phyloP scores from a whole-genome alignment of 2,888 invertebrate genomes.

The Scaptomyza reducta region DNA sequence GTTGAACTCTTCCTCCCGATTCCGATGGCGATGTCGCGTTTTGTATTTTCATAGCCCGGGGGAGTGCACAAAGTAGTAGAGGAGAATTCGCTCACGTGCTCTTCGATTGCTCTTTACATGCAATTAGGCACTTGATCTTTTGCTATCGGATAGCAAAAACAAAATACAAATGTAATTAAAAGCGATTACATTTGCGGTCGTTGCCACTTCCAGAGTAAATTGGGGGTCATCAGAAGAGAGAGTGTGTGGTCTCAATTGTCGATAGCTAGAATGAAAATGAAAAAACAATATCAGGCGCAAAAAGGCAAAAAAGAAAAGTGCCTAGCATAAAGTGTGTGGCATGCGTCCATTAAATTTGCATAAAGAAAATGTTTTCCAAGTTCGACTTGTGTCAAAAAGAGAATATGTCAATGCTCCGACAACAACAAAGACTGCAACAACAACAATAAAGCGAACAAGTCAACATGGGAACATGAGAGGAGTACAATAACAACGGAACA shows the following conservation, averaged over 20 bases:
- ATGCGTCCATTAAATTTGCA: conserved; percentile 65
- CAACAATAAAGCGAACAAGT: conserved; percentile 17
- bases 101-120: conserved; percentile 56
- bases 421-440: conserved; percentile 15
- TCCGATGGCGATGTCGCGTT: conserved; percentile 8
- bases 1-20: conserved; percentile 22
- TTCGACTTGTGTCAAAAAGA: conserved; percentile 58
- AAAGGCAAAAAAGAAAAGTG: background rate
- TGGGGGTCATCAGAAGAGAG: background rate
- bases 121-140: conserved; percentile 70
- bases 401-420: conserved; percentile 51
- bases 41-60: conserved; percentile 12
- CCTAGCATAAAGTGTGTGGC: conserved; percentile 46
- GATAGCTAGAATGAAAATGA: conserved; percentile 10
- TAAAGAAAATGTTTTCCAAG: conserved; percentile 44
- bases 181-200: conserved; percentile 58
- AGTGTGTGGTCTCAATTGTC: conserved; percentile 20
- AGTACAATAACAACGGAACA: conserved; percentile 3
- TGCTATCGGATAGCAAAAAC: conserved; percentile 13
- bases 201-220: conserved; percentile 30
- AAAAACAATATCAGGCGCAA: conserved; percentile 14
- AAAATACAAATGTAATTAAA: conserved; percentile 56
- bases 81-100: conserved; percentile 43
- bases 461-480: conserved; percentile 16
- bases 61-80: background rate